A percentile compares a stretch with the other conserved stretches of the same genome.
phyloP scores from a whole-genome alignment of 2,888 invertebrate species.

The Dusona sp. region DNA sequence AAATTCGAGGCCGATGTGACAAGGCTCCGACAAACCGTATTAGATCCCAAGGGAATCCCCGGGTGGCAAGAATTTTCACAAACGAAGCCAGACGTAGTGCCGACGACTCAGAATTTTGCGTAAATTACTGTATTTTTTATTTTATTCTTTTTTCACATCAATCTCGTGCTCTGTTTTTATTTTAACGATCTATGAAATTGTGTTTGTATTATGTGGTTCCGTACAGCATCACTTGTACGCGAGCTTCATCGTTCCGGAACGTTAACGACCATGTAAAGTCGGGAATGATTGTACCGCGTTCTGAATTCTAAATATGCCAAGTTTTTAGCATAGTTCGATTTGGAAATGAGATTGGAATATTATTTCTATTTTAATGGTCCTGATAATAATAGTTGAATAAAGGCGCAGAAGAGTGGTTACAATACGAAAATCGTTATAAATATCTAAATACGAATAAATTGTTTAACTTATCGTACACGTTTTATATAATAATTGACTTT shows the following conservation, averaged over 20 bases:
- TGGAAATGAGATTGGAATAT: conserved; percentile 4
- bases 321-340: background rate
- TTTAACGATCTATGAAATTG: conserved; percentile 23
- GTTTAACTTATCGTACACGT: background rate
- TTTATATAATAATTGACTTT: background rate
- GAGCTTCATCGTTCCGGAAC: background rate
- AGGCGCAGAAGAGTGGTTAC: background rate
- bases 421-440: too few relatives aligned
- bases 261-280: conserved; percentile 26
- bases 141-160: conserved; percentile 25
- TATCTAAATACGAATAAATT: background rate
- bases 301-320: conserved; percentile 21
- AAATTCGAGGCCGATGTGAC: conserved; percentile 62
- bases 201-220: conserved; percentile 17
- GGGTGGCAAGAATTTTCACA: conserved; percentile 42
- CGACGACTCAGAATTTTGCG: background rate
- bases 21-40: conserved; percentile 60
- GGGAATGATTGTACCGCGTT: conserved; percentile 14
- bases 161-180: conserved; percentile 1
- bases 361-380: background rate
- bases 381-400: background rate
- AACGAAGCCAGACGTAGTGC: conserved; percentile 3
- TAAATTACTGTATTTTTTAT: background rate
- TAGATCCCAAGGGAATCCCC: conserved; percentile 44
- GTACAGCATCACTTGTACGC: background rate